Conservation (phyloP, 2,888 invertebrate genomes). For the Dysmachus trigonus region DNA sequence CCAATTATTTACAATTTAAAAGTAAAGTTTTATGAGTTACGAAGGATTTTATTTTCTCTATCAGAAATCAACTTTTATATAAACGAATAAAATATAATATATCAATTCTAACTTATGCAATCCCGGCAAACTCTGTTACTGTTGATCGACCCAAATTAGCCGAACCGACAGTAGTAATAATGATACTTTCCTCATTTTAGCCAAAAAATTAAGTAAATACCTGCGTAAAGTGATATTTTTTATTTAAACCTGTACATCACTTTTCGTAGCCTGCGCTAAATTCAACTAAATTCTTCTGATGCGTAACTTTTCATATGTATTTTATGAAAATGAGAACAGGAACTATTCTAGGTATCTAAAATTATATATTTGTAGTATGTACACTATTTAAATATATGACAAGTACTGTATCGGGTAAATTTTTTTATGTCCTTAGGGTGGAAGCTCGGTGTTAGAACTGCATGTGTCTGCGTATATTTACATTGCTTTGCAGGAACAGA, state of each 20-base stretch:
- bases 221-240: not conserved
- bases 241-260: not conserved
- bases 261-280: not conserved
- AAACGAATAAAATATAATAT: not conserved
- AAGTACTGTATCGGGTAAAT: not conserved
- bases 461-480: not conserved
- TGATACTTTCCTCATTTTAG: not conserved
- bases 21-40: slow-evolving; percentile 36
- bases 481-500: not conserved
- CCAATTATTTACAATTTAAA: slow-evolving; percentile 31
- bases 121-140: not conserved
- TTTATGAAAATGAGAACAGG: slow-evolving; percentile 4
- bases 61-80: slow-evolving; percentile 15
- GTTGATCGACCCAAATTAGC: not conserved
- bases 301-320: not conserved
- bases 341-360: slow-evolving; percentile 1
- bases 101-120: not conserved
- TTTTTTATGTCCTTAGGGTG: not conserved
- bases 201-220: not conserved
- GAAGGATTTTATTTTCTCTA: slow-evolving; percentile 25
- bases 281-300: not conserved
- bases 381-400: slow-evolving; percentile 11
- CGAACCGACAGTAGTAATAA: not conserved
- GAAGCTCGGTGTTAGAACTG: not conserved
- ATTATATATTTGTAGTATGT: slow-evolving; percentile 22